Evolutionary conservation across 2,888 invertebrate species (phyloP), one percentile per base, ranked within the genome.

Genomic region (Diaphora mendica): DNA sequence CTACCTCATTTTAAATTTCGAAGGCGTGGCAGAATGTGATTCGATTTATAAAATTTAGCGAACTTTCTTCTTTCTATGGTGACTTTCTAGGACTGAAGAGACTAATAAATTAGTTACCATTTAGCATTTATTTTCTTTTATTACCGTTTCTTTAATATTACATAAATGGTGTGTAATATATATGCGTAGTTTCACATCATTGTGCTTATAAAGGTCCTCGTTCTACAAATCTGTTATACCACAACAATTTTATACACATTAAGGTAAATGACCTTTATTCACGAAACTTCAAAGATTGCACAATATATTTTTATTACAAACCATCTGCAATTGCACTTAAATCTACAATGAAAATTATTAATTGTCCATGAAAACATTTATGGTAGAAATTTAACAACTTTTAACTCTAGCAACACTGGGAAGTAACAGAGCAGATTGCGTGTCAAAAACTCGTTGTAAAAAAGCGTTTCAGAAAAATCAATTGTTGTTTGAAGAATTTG

Each of bases 1-100:
- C 89, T 89, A 87, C 85, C 83, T 88, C 78, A 85, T 88, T 93
- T 92, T 89, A 76, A 90, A 93, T 92, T 93, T 91, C 78, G 88
- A 90, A 89, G 87, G 87, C 89, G 90, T 85, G 77, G 75, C 76
- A 79, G 76, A 77, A 78, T 86, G 91, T 90, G 92, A 86, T 90
- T 90, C 85, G 88, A 87, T 89, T 93, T 91, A 88, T 83, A 87
- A 93, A 87, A 77, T 80, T 78, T 75, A 80, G 80, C 67, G 48
- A 82, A 87, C 87, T 89, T 88, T 89, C 87, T 86, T 89, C 69
- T 79, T 78, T 78, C 71, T 76, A 65, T 51, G 35, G 72, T 73
- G 64, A 59, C 71, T 79, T 80, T 84, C 82, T 64, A 71, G 72
- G 35, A 15, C 76, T 67, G 30, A 42, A 42, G 39, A 71, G 42